Evolutionary conservation across 37 sponge, comb jelly and placozoan species (phyloP).

Genomic region (Hexactinellida sp.): DNA sequence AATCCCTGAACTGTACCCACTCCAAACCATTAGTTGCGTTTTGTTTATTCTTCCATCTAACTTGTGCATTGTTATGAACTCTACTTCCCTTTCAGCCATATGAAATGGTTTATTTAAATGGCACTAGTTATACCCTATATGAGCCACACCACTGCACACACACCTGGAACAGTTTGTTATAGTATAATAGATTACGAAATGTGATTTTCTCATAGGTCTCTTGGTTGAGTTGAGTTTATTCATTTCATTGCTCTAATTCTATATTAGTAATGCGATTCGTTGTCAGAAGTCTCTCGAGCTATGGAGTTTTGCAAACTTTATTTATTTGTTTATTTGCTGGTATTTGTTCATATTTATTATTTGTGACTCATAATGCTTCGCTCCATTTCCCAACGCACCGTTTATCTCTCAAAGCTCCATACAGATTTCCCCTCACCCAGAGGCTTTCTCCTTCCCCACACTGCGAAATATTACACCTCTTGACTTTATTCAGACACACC

Average conservation of each 20-base stretch:
- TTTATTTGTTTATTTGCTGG: not conserved
- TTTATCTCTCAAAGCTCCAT: not conserved
- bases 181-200: not conserved
- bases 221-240: conserved; percentile 2
- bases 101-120: no score
- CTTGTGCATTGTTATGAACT: no score
- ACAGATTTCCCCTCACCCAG: not conserved
- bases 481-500: not conserved
- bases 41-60: no score
- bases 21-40: no score
- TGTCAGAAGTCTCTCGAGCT: not conserved
- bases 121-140: no score
- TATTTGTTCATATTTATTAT: not conserved
- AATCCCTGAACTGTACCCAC: no score
- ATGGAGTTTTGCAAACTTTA: not conserved
- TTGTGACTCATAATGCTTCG: not conserved
- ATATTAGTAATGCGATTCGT: not conserved
- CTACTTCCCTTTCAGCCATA: no score
- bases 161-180: not conserved
- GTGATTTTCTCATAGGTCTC: not conserved
- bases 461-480: not conserved
- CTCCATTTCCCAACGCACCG: not conserved
- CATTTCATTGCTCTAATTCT: not conserved
- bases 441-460: not conserved
- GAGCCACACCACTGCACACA: no score